Evolutionary conservation across 2,113 vertebrate species (phyloP).

Genomic region (Larimichthys polyactis): DNA sequence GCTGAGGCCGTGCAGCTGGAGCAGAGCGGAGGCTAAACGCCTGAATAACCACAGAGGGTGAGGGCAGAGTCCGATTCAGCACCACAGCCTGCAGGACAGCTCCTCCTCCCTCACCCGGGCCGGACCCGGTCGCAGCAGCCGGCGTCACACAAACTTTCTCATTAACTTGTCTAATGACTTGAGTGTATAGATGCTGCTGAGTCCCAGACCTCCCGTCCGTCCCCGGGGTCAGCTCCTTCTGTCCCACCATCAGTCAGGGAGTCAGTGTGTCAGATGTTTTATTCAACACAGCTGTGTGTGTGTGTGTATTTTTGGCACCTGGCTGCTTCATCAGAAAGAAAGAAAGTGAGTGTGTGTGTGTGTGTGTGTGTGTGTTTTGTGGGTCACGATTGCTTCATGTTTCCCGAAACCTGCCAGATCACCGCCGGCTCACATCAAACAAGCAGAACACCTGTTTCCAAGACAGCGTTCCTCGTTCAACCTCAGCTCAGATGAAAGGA

Average conservation of each 20-base stretch:
- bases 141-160: slow-evolving; percentile 53
- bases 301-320: slow-evolving; percentile 67
- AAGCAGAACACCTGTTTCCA: slow-evolving; percentile 70
- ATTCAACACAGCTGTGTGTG: slow-evolving; percentile 67
- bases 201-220: slow-evolving; percentile 41
- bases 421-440: slow-evolving; percentile 73
- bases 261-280: slow-evolving; percentile 75
- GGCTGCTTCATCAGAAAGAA: slow-evolving; percentile 51
- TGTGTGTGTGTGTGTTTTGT: neutral
- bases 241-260: slow-evolving; percentile 69
- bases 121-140: neutral
- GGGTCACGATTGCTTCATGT: slow-evolving; percentile 55
- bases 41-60: slow-evolving; percentile 13
- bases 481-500: slow-evolving; percentile 70
- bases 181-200: slow-evolving; percentile 19
- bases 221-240: slow-evolving; percentile 51
- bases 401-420: slow-evolving; percentile 60
- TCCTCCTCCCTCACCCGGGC: slow-evolving; percentile 14
- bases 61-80: slow-evolving; percentile 29
- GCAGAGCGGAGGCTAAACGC: slow-evolving; percentile 13
- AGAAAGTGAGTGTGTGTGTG: neutral
- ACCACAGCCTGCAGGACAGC: slow-evolving; percentile 36
- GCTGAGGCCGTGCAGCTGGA: neutral
- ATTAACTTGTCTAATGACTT: slow-evolving; percentile 70
- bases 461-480: slow-evolving; percentile 46